Evolutionary conservation across 2,888 invertebrate genomes (phyloP).

Genomic region (Hyposoter dolosus): DNA sequence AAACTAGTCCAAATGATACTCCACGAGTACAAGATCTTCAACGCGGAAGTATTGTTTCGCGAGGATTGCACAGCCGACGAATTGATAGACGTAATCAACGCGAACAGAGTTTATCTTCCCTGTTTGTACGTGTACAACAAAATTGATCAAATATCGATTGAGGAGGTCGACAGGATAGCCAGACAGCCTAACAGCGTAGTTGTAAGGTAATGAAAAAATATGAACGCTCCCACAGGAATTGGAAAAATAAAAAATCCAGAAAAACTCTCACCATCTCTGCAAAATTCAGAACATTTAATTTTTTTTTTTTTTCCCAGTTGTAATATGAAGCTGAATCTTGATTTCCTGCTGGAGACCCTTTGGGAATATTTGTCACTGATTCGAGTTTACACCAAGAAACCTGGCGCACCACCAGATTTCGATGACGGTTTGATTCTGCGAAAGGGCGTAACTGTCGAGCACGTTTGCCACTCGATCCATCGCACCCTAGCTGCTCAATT

Average conservation of each 20-base stretch:
- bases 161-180: slow-evolving; percentile 98
- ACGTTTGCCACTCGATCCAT: slow-evolving; percentile 99
- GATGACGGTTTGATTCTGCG: slow-evolving; percentile 97
- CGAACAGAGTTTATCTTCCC: slow-evolving; percentile 96
- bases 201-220: slow-evolving; percentile 89
- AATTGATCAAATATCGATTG: slow-evolving; percentile 99
- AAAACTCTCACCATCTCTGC: neutral
- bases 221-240: neutral
- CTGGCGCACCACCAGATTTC: slow-evolving; percentile 98
- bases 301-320: slow-evolving; percentile 90
- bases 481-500: slow-evolving; percentile 96
- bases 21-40: slow-evolving; percentile 99
- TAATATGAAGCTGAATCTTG: slow-evolving; percentile 99
- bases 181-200: slow-evolving; percentile 95
- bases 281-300: slow-evolving; percentile 5
- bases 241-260: neutral
- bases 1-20: slow-evolving; percentile 99
- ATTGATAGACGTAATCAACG: slow-evolving; percentile 98
- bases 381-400: slow-evolving; percentile 99
- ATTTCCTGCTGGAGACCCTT: slow-evolving; percentile 94
- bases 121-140: slow-evolving; percentile 99
- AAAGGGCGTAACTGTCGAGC: slow-evolving; percentile 96
- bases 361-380: slow-evolving; percentile 98
- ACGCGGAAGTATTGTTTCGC: slow-evolving; percentile 96
- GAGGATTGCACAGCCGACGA: slow-evolving; percentile 98